These are phyloP conservation scores for Pseudorasbora parva DNA, from an alignment of 2,113 vertebrate genomes.

Conservation along the genomic window DNA sequence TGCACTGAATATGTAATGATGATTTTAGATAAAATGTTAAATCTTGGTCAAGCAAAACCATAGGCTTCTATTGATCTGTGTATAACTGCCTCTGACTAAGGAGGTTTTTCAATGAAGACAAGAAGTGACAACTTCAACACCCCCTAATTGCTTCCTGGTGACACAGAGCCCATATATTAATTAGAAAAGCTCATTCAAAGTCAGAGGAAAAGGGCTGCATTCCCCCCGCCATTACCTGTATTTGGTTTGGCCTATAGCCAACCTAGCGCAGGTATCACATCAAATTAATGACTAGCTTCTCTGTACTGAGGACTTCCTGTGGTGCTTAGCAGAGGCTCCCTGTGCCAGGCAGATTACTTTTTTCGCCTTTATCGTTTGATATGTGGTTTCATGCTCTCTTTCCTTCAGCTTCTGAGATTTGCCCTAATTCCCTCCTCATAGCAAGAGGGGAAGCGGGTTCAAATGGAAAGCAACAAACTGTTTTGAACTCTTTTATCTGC, in stretches of 20 bases:
- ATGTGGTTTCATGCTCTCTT: constrained; percentile 38
- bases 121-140: constrained; percentile 72
- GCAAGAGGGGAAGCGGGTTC: neutral
- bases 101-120: constrained; percentile 58
- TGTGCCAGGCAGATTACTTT: constrained; percentile 25
- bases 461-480: neutral
- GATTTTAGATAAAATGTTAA: neutral
- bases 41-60: neutral
- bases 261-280: constrained; percentile 73
- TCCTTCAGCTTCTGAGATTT: constrained; percentile 13
- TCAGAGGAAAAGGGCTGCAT: neutral
- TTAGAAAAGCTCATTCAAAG: constrained; percentile 53
- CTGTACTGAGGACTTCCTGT: constrained; percentile 73
- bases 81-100: constrained; percentile 17
- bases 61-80: no score
- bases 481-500: constrained; percentile 1
- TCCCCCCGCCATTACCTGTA: constrained; percentile 59
- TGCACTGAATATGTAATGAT: neutral
- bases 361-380: constrained; percentile 30
- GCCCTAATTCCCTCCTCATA: constrained; percentile 6
- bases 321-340: constrained; percentile 67
- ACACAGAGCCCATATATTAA: constrained; percentile 56
- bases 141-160: constrained; percentile 68
- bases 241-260: constrained; percentile 72
- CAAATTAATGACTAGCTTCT: constrained; percentile 78